A percentile compares a stretch with the other conserved stretches of the same genome.
These are phyloP conservation scores for Casuarius casuarius DNA, from an alignment of 2,113 vertebrate species.

Conservation along the genomic window DNA sequence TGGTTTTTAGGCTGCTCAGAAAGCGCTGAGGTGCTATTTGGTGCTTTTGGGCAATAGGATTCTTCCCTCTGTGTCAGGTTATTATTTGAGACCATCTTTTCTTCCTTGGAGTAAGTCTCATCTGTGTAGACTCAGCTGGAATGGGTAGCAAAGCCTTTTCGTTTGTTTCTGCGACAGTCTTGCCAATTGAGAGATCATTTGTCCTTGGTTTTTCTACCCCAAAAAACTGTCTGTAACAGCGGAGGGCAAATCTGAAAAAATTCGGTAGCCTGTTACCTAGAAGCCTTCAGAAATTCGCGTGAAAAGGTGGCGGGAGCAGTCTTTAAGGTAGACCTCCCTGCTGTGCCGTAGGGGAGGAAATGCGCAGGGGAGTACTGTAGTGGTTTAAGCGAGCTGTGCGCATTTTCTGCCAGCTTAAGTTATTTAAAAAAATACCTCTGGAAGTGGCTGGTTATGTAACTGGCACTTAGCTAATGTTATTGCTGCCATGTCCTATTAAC, in stretches of 20 bases:
- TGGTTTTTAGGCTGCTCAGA: not conserved
- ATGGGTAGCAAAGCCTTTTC: too few relatives aligned
- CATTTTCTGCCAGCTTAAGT: not conserved
- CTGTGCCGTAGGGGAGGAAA: not conserved
- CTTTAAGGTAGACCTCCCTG: not conserved
- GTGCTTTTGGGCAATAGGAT: not conserved
- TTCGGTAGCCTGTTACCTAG: not conserved
- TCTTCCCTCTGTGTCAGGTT: not conserved
- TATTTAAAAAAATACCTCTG: not conserved
- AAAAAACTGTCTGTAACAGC: not conserved
- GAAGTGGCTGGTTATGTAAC: not conserved
- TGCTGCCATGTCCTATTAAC: not conserved
- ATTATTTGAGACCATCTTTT: rapidly evolving
- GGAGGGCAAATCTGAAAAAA: not conserved
- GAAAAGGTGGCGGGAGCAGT: not conserved
- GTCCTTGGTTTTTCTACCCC: not conserved
- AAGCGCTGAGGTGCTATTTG: too few relatives aligned
- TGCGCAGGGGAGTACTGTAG: rapidly evolving
- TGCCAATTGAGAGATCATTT: not conserved
- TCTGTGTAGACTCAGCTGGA: not conserved
- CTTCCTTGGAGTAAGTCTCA: too few relatives aligned
- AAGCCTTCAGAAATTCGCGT: not conserved
- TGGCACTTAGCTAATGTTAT: not conserved
- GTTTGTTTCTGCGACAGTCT: not conserved
- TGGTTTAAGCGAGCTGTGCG: not conserved